Evolutionary conservation across 2,797 vertebrate genomes (phyloP).

Genomic region (Falco naumanni): DNA sequence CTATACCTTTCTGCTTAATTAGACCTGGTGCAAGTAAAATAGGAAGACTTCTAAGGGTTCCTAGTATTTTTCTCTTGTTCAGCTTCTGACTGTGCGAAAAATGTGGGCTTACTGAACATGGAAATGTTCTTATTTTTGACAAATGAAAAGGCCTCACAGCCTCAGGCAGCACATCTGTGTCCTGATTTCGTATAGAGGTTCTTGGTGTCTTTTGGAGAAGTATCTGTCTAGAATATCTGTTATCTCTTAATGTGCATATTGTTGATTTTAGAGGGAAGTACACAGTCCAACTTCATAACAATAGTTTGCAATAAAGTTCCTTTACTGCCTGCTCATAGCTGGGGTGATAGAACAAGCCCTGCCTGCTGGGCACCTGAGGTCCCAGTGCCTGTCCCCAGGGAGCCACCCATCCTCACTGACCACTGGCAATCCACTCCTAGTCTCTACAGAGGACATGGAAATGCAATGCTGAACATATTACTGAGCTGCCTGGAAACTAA

Average conservation of each 20-base stretch:
- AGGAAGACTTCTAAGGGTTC: neutral
- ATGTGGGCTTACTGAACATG: neutral
- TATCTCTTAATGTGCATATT: neutral
- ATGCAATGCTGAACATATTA: neutral
- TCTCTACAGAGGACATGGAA: neutral
- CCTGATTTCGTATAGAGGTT: neutral
- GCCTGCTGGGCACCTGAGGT: neutral
- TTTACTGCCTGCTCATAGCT: neutral
- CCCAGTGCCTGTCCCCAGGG: neutral
- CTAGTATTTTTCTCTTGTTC: neutral
- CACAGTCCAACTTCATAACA: neutral
- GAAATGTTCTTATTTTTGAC: neutral
- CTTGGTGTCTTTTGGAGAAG: neutral
- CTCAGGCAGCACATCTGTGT: neutral
- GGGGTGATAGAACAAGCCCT: rapidly evolving
- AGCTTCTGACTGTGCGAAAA: neutral
- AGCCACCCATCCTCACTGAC: neutral
- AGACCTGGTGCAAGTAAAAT: neutral
- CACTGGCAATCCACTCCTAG: neutral
- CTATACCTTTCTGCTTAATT: neutral
- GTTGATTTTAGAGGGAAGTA: neutral
- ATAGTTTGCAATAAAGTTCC: neutral
- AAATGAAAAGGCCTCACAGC: neutral
- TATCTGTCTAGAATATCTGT: neutral
- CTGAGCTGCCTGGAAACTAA: neutral